Evolutionary conservation across 2,888 invertebrate genomes (phyloP), one percentile per base, ranked within the genome.

Genomic region (Acrobasis consociella): DNA sequence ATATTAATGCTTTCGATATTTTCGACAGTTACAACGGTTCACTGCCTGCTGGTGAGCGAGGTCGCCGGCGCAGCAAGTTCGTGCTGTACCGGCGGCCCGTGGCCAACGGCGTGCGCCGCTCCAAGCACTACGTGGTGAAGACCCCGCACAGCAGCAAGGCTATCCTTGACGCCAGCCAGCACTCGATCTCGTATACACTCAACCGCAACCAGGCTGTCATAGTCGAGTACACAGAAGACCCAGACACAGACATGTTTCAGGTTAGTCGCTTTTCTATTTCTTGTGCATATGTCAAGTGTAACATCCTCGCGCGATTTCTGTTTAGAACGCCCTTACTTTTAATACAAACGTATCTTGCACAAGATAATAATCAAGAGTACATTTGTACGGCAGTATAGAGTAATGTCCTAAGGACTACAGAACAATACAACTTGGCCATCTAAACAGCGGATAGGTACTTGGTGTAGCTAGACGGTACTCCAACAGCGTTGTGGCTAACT

Each of bases 181-280:
- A 99, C 93, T 98, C 97, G 74, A 99, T 99, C 88, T 99, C 99
- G 49, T 99, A 99, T 91, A 99, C 99, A 68, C 94, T 99, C 80
- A 97, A 97, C 75, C 94, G 99, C 85, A 98, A 97, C 85, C 98
- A 99, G 93, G 98, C 99, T 62, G 98, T 99, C 78, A 98, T 99
- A 82, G 99, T 99, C 63, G 99, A 99, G 92, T 99, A 99, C 91
- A 97, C 97, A 76, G 96, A 96, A 82, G 99, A 99, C 91, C 95
- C 96, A 65, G 97, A 97, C 83, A 99, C 99, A 63, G 99, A 99
- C 91, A 99, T 99, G 99, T 99, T 99, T 93, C 99, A 99, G 95
- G 99, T 98, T 82, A 89, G 93, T 75, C 39, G 15, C 7, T 31
- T 22, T 22, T 22, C 22, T 22, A 2, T 22, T 22, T 22, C 22